Percentiles rank a stretch among this genome's conserved stretches.
These are phyloP conservation scores for Chloebia gouldiae DNA, from an alignment of 2,113 vertebrate species.

Conservation along the genomic window DNA sequence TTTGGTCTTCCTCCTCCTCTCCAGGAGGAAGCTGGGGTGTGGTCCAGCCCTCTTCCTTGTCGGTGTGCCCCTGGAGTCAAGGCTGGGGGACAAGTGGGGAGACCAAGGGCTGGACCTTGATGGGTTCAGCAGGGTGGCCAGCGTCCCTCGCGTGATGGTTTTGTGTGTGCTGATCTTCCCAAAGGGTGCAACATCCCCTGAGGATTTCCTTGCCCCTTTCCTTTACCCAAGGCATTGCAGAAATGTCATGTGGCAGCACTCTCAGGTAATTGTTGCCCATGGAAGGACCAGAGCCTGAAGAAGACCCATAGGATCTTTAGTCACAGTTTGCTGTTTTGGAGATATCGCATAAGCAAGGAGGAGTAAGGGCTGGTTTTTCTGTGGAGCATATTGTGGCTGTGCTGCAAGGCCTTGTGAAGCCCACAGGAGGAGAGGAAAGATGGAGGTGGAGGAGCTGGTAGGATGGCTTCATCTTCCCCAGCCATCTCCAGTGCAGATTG, in stretches of 20 bases:
- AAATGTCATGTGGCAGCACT: not conserved
- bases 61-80: accelerated
- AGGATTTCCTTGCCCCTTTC: not conserved
- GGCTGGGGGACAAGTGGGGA: not conserved
- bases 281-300: not conserved
- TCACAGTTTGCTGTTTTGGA: not conserved
- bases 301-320: not conserved
- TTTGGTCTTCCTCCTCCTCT: slow-evolving; percentile 35
- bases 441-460: not conserved
- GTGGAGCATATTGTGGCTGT: not conserved
- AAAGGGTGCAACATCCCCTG: not conserved
- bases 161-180: not conserved
- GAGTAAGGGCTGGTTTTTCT: not conserved
- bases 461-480: not conserved
- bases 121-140: not conserved
- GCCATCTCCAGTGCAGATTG: accelerated
- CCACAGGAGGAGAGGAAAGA: not conserved
- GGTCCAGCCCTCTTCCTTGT: not conserved
- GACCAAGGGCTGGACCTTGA: not conserved
- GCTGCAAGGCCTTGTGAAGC: not conserved
- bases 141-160: accelerated
- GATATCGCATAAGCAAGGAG: accelerated
- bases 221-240: not conserved
- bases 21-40: not conserved
- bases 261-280: not conserved